Evolutionary conservation across 2,888 invertebrate genomes (phyloP).

Genomic region (Thera obeliscata): DNA sequence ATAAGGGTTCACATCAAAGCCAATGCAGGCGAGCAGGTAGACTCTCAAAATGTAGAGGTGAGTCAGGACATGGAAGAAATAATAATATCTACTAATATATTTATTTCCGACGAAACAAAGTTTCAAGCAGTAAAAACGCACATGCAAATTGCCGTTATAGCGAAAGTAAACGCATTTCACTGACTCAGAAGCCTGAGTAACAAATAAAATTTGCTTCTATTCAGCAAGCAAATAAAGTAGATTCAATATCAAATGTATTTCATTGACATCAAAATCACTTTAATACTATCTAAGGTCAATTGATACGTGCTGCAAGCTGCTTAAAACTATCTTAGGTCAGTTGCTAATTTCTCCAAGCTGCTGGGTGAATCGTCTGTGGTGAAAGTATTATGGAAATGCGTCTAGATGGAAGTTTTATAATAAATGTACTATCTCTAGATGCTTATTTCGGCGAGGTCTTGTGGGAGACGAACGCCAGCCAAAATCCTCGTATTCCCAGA

Average conservation of each 20-base stretch:
- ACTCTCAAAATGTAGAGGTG: conserved; percentile 35
- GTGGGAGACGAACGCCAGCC: conserved; percentile 53
- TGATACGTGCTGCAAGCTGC: background rate
- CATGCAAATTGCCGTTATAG: too few species aligned
- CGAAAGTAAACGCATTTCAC: background rate
- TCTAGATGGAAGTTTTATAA: conserved; percentile 47
- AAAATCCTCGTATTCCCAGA: conserved; percentile 39
- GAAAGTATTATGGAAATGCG: conserved; percentile 31
- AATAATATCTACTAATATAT: conserved; percentile 6
- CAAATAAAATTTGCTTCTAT: too few species aligned
- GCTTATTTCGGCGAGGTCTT: conserved; percentile 57
- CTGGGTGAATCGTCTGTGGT: conserved; percentile 10
- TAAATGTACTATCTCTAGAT: conserved; percentile 54
- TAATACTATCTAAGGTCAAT: too few species aligned
- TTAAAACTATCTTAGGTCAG: background rate
- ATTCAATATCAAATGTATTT: too few species aligned
- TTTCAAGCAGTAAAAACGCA: too few species aligned
- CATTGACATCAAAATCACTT: too few species aligned
- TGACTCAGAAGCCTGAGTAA: background rate
- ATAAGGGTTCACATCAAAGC: conserved; percentile 37
- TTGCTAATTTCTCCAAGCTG: background rate
- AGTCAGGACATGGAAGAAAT: conserved; percentile 21
- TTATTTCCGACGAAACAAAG: conserved; percentile 21
- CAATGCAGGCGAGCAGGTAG: conserved; percentile 37
- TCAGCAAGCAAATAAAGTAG: too few species aligned